A percentile compares a stretch with the other conserved stretches of the same genome.
Conservation (phyloP, 2,113 vertebrate species). For the Zapus hudsonius region DNA sequence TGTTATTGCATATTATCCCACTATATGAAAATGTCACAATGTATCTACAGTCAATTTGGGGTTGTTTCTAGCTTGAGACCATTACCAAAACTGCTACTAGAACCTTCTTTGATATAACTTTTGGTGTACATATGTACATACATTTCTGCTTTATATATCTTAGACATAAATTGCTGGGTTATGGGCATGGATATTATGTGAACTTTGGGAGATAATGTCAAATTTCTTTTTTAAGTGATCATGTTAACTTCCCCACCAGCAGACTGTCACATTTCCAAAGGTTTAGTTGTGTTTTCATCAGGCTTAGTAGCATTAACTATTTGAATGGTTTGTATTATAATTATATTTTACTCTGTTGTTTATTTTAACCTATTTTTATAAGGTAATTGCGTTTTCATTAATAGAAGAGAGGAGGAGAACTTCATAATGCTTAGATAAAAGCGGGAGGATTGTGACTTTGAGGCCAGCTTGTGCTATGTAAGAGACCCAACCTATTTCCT, state of each 20-base stretch:
- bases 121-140: neutral
- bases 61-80: neutral
- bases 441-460: neutral
- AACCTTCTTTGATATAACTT: neutral
- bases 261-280: neutral
- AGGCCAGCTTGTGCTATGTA: constrained; percentile 56
- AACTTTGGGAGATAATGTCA: neutral
- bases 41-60: neutral
- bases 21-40: neutral
- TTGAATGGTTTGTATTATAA: neutral
- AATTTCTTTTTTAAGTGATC: neutral
- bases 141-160: neutral
- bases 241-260: neutral
- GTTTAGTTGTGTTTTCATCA: neutral
- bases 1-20: neutral
- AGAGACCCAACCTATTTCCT: constrained; percentile 66
- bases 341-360: neutral
- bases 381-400: constrained; percentile 77
- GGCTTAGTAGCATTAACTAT: neutral
- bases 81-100: neutral
- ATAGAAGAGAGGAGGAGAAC: constrained; percentile 73
- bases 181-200: neutral
- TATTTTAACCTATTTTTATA: constrained; percentile 61
- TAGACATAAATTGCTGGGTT: neutral
- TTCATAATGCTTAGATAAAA: constrained; percentile 40